phyloP scores from a whole-genome alignment of 2,797 vertebrate species.

The Spheniscus humboldti region DNA sequence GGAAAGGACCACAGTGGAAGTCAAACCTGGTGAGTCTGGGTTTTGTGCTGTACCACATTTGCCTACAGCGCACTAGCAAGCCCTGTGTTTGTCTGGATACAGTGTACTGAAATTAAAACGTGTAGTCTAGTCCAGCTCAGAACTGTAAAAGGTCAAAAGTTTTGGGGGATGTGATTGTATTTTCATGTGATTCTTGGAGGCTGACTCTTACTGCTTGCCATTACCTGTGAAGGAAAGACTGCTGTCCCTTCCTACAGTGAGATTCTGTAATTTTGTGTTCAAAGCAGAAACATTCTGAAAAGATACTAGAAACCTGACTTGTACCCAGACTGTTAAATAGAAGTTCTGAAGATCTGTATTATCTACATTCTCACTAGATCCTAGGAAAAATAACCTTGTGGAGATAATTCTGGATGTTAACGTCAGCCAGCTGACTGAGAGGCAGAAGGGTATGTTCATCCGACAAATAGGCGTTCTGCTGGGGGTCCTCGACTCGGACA shows the following conservation, averaged over 20 bases:
- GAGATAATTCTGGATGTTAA: conserved; percentile 93
- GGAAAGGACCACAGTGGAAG: conserved; percentile 85
- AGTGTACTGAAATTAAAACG: not conserved
- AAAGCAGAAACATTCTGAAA: not conserved
- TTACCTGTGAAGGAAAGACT: not conserved
- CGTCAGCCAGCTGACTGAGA: conserved; percentile 88
- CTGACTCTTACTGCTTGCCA: not conserved
- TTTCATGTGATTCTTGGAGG: not conserved
- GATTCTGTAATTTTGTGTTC: not conserved
- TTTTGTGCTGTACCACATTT: not conserved
- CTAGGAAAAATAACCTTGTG: conserved; percentile 88
- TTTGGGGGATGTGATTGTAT: not conserved
- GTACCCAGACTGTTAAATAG: not conserved
- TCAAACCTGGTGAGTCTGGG: conserved; percentile 85
- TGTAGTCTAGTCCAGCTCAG: not conserved
- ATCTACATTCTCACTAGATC: conserved; percentile 73
- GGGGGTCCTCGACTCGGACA: conserved; percentile 94
- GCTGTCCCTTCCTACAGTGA: not conserved
- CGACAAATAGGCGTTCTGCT: conserved; percentile 94
- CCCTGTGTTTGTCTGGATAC: not conserved
- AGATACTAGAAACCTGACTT: not conserved
- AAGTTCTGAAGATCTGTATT: not conserved
- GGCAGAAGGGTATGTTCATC: conserved; percentile 95
- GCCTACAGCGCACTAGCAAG: not conserved
- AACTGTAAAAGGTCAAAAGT: not conserved